These are phyloP conservation scores for Akabosia matsudoensis DNA, from an alignment of 1,140 invertebrate species.

Conservation along the genomic window DNA sequence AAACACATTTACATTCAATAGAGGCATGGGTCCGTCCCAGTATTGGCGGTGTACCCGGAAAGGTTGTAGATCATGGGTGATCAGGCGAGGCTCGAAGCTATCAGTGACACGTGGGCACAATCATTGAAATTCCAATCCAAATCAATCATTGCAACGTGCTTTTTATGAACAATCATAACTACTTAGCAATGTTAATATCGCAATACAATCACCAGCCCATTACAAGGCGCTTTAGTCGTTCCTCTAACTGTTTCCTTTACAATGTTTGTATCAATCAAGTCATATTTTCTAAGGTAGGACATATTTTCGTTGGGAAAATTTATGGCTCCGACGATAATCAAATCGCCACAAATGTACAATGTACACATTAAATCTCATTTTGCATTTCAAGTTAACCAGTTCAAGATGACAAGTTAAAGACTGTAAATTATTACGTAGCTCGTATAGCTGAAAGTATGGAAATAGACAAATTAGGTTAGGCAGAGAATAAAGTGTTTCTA, in stretches of 20 bases:
- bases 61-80: constrained; percentile 18
- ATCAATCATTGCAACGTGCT: neutral
- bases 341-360: too few species aligned
- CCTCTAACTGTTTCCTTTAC: too few species aligned
- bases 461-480: too few species aligned
- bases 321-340: too few species aligned
- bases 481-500: too few species aligned
- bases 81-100: neutral
- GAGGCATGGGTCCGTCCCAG: constrained; percentile 4
- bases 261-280: neutral
- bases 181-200: too few species aligned
- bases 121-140: neutral
- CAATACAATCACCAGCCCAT: too few species aligned
- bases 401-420: neutral
- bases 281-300: too few species aligned
- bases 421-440: neutral
- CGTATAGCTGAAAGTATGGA: too few species aligned
- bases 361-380: neutral
- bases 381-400: neutral
- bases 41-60: constrained; percentile 9
- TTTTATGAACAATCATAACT: neutral
- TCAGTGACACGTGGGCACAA: constrained; percentile 9
- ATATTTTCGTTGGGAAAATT: too few species aligned
- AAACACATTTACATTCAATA: constrained; percentile 20
- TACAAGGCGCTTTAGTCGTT: too few species aligned